Percentiles rank a stretch among this genome's conserved stretches.
Conservation (phyloP, 2,888 invertebrate species). For the Epirrhoe tristata region DNA sequence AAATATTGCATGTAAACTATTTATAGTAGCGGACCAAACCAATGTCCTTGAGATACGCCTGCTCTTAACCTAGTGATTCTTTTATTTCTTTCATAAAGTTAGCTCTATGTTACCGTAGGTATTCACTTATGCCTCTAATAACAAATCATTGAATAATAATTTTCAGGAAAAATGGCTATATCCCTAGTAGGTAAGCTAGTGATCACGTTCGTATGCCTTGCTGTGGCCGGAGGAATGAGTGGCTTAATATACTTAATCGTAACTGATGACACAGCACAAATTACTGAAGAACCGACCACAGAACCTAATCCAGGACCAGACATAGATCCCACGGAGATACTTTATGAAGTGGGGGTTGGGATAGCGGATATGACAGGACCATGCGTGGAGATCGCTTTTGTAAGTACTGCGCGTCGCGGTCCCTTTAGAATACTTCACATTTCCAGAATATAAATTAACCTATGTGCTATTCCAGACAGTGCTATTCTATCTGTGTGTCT, state of each 20-base stretch:
- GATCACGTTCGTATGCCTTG: slow-evolving; percentile 56
- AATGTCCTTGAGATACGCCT: slow-evolving; percentile 23
- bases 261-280: slow-evolving; percentile 41
- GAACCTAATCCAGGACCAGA: neutral
- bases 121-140: neutral
- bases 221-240: slow-evolving; percentile 65
- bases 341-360: slow-evolving; percentile 90
- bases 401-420: slow-evolving; percentile 80
- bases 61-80: neutral
- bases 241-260: slow-evolving; percentile 61
- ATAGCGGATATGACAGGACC: slow-evolving; percentile 97
- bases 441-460: no score
- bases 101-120: neutral
- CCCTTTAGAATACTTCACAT: no score
- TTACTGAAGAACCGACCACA: neutral
- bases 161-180: slow-evolving; percentile 62
- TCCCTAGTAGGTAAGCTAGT: slow-evolving; percentile 65
- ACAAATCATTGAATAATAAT: neutral
- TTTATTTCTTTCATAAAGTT: neutral
- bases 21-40: slow-evolving; percentile 8
- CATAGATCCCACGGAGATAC: slow-evolving; percentile 20
- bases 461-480: no score
- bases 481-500: no score
- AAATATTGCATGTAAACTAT: neutral
- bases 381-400: slow-evolving; percentile 95